Conservation (phyloP, 2,113 vertebrate species). For the Lepidothrix coronata region DNA sequence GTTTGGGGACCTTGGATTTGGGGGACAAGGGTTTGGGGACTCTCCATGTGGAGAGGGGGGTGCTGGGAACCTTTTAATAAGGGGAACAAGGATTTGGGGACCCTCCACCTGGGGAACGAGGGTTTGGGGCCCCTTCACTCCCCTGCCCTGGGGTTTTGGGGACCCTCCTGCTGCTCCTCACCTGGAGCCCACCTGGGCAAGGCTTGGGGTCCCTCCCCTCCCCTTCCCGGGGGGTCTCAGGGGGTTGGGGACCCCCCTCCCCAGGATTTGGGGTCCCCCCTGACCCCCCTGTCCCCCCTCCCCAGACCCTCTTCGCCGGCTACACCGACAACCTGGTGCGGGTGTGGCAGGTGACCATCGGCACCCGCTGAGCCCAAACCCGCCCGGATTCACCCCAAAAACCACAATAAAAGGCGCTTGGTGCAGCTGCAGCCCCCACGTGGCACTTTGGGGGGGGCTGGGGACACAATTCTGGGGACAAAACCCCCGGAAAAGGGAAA, state of each 20-base stretch:
- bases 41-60: neutral
- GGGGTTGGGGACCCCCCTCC: too few species aligned
- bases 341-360: neutral
- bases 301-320: neutral
- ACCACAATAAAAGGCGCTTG: neutral
- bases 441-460: too few species aligned
- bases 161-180: too few species aligned
- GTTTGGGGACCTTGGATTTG: neutral
- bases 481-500: neutral
- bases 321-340: neutral
- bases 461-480: neutral
- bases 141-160: too few species aligned
- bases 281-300: neutral
- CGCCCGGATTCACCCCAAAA: neutral
- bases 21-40: neutral
- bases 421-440: rapidly evolving
- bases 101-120: neutral
- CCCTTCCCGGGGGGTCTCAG: too few species aligned
- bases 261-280: too few species aligned
- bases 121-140: neutral
- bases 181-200: too few species aligned
- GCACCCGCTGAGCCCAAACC: neutral
- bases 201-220: too few species aligned
- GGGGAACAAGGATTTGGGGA: neutral
- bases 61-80: too few species aligned